Conservation (phyloP, 1,140 invertebrate genomes). For the Notospermus geniculatus region DNA sequence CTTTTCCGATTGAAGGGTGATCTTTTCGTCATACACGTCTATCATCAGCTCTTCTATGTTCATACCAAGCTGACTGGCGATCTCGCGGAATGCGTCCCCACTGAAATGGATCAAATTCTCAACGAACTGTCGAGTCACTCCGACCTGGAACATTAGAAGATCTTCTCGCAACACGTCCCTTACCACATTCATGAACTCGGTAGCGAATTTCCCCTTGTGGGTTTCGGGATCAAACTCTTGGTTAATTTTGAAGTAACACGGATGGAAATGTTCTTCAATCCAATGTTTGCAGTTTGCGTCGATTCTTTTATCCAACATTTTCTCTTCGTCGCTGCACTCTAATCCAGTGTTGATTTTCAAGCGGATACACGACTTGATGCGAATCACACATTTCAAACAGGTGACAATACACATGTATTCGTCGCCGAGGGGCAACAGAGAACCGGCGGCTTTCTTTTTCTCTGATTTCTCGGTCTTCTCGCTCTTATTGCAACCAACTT, state of each 20-base stretch:
- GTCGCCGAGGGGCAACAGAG: constrained; percentile 1
- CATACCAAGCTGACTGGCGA: constrained; percentile 4
- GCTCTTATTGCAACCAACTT: background rate
- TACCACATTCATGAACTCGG: constrained; percentile 3
- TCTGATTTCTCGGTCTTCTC: too few species aligned
- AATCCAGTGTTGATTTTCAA: background rate
- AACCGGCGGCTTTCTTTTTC: background rate
- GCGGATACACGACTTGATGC: background rate
- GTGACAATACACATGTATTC: constrained; percentile 1
- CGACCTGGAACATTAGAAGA: constrained; percentile 1
- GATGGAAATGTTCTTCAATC: background rate
- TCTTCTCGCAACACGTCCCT: constrained; percentile 1
- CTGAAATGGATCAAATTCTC: constrained; percentile 8
- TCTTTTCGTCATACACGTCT: constrained; percentile 9
- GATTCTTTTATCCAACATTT: constrained; percentile 1
- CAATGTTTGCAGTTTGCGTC: background rate
- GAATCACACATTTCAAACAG: constrained; percentile 3
- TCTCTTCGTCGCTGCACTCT: background rate
- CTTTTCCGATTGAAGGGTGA: constrained; percentile 4
- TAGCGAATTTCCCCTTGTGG: background rate
- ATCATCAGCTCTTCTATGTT: constrained; percentile 9
- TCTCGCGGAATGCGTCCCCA: constrained; percentile 3
- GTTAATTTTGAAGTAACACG: constrained; percentile 3
- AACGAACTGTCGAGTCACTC: background rate
- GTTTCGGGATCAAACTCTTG: constrained; percentile 7